Evolutionary conservation across 2,113 vertebrate genomes (phyloP).

Genomic region (Microtus richardsoni): DNA sequence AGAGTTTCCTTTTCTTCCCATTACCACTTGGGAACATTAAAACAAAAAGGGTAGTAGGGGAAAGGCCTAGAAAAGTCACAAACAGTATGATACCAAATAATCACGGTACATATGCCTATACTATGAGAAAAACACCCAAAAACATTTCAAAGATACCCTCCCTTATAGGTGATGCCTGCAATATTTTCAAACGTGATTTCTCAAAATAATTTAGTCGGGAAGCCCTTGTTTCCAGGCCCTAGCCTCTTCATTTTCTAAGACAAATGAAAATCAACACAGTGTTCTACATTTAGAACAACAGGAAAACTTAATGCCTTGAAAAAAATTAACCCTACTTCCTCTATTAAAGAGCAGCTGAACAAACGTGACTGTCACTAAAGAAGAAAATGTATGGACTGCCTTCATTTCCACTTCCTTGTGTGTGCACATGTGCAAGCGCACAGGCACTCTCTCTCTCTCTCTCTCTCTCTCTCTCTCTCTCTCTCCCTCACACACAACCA

Average conservation of each 20-base stretch:
- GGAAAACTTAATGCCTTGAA: background rate
- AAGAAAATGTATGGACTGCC: slow-evolving; percentile 14
- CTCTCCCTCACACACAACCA: background rate
- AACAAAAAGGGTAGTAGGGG: background rate
- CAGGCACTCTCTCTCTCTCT: background rate
- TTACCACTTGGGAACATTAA: background rate
- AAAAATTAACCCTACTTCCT: slow-evolving; percentile 47
- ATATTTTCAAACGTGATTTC: slow-evolving; percentile 29
- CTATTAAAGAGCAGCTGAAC: slow-evolving; percentile 49
- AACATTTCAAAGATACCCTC: background rate
- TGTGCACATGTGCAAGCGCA: background rate
- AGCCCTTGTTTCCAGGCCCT: background rate
- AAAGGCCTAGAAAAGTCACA: background rate
- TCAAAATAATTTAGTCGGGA: slow-evolving; percentile 31
- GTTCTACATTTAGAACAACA: background rate
- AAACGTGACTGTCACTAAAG: slow-evolving; percentile 3
- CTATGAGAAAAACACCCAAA: background rate
- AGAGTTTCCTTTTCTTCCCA: background rate
- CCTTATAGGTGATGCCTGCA: background rate
- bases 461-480: background rate
- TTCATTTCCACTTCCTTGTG: slow-evolving; percentile 22
- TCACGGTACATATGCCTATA: background rate
- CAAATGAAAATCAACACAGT: slow-evolving; percentile 37
- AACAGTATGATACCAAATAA: background rate
- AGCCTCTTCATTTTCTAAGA: slow-evolving; percentile 38